phyloP scores from a whole-genome alignment of 2,888 invertebrate species.

The Stenodema calcarata region DNA sequence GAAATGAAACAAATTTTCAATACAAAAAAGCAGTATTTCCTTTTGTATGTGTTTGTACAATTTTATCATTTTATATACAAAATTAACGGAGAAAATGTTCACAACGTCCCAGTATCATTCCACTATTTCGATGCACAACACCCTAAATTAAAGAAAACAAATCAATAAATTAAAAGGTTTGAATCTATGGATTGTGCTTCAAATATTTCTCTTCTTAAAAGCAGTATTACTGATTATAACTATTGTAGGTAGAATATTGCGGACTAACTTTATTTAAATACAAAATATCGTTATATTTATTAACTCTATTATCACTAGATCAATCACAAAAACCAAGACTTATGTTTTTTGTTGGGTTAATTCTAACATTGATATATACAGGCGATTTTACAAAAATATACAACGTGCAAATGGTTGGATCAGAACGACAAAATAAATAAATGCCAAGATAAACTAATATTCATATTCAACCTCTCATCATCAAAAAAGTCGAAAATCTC shows the following conservation, averaged over 20 bases:
- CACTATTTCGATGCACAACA: background rate
- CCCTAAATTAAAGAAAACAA: background rate
- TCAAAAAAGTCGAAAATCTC: background rate
- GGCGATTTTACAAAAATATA: conserved; percentile 13
- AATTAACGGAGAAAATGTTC: background rate
- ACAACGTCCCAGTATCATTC: background rate
- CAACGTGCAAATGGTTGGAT: conserved; percentile 18
- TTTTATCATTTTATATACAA: background rate
- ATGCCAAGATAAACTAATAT: background rate
- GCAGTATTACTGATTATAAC: background rate
- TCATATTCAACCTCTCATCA: background rate
- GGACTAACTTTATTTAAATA: conserved; percentile 3
- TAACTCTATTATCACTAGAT: conserved; percentile 38
- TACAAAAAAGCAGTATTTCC: background rate
- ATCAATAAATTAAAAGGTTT: background rate
- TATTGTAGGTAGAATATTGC: conserved; percentile 3
- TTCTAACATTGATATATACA: background rate
- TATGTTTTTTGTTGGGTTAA: conserved; percentile 2
- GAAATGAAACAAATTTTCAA: background rate
- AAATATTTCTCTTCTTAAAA: background rate
- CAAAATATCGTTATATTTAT: conserved; percentile 26
- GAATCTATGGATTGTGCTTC: background rate
- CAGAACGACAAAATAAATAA: background rate
- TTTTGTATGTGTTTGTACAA: background rate
- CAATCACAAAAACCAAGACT: conserved; percentile 47